Evolutionary conservation across 2,888 invertebrate species (phyloP).

Genomic region (Drosophila seclusa): DNA sequence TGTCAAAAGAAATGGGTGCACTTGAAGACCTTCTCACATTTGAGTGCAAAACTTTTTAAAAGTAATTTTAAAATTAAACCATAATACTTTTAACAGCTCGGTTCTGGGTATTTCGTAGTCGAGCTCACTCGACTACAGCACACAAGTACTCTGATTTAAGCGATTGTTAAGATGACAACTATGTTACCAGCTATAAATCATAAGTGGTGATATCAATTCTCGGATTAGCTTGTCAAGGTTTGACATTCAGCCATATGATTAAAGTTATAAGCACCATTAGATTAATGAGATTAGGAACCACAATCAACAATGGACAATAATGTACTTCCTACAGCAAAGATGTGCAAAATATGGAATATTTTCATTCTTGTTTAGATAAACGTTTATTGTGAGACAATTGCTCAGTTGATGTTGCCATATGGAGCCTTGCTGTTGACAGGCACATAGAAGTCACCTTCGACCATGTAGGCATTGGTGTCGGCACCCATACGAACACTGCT

Average conservation of each 20-base stretch:
- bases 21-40: no score
- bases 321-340: not conserved
- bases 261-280: constrained; percentile 5
- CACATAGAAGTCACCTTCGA: constrained; percentile 82
- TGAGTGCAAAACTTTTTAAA: no score
- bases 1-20: no score
- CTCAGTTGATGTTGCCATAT: constrained; percentile 72
- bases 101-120: no score
- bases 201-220: not conserved
- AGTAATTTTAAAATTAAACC: no score
- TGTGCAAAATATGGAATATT: not conserved
- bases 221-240: constrained; percentile 33
- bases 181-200: not conserved
- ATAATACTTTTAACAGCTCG: no score
- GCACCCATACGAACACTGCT: constrained; percentile 81
- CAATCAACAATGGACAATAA: not conserved
- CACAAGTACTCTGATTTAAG: constrained; percentile 15
- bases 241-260: constrained; percentile 23
- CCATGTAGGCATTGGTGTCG: constrained; percentile 72
- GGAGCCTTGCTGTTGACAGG: constrained; percentile 80
- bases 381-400: constrained; percentile 31
- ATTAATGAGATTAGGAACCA: constrained; percentile 11
- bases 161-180: constrained; percentile 16
- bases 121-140: no score
- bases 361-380: not conserved